Percentiles rank a stretch among this genome's conserved stretches.
Conservation (phyloP, 92 coral and sea anemone species). For the Palythoa caribaeorum region DNA sequence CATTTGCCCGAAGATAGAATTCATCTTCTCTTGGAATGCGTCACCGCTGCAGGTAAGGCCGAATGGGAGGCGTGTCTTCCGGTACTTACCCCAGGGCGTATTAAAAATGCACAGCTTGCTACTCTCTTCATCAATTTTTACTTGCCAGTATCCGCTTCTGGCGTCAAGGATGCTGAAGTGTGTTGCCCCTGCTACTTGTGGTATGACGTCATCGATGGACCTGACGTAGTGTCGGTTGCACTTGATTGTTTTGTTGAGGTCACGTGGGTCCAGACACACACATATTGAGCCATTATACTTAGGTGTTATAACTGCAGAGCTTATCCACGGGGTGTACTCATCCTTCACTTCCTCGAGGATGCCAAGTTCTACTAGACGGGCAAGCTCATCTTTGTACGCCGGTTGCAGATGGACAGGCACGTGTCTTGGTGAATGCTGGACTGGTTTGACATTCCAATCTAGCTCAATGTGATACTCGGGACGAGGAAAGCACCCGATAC, state of each 20-base stretch:
- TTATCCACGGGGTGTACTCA: conserved; percentile 9
- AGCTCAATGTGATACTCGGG: conserved; percentile 66
- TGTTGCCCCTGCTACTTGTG: not conserved
- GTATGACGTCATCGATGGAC: not conserved
- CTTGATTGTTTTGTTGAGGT: too few species aligned
- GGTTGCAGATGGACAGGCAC: not conserved
- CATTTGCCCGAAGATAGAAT: too few species aligned
- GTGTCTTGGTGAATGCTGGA: conserved; percentile 70
- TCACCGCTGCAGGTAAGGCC: too few species aligned
- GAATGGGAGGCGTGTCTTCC: too few species aligned
- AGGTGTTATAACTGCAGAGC: conserved; percentile 55
- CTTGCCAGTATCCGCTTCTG: conserved; percentile 71
- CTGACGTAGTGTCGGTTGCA: conserved; percentile 54
- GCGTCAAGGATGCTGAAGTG: conserved; percentile 77
- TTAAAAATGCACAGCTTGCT: not conserved
- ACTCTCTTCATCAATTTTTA: conserved; percentile 50
- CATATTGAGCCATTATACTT: conserved; percentile 63
- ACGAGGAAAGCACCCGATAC: conserved; percentile 65
- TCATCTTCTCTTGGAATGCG: too few species aligned
- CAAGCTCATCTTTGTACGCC: conserved; percentile 64
- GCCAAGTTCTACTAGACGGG: conserved; percentile 50
- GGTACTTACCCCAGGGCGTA: not conserved
- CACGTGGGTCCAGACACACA: conserved; percentile 70
- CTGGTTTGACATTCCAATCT: conserved; percentile 55
- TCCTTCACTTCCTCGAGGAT: not conserved